These are phyloP conservation scores for Drosophila pachea DNA, from an alignment of 1,140 invertebrate species.

Conservation along the genomic window DNA sequence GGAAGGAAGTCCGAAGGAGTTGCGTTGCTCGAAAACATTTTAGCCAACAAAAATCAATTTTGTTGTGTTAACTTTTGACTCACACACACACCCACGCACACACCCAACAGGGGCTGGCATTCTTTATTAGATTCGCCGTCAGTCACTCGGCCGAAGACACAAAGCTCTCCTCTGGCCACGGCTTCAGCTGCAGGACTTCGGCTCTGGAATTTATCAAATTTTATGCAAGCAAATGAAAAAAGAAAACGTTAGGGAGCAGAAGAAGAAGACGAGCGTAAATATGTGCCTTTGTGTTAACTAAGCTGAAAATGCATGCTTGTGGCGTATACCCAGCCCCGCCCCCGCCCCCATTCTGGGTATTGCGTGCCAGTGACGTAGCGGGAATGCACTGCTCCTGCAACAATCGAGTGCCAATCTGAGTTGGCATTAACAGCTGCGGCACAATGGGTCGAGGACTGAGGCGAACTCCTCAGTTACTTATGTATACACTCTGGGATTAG, in stretches of 20 bases:
- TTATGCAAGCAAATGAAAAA: slow-evolving; percentile 59
- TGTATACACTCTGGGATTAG: not conserved
- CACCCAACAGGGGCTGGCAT: slow-evolving; percentile 16
- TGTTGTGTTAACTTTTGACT: slow-evolving; percentile 51
- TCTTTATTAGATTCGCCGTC: slow-evolving; percentile 67
- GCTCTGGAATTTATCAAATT: slow-evolving; percentile 65
- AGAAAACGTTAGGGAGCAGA: not conserved
- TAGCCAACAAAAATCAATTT: slow-evolving; percentile 30
- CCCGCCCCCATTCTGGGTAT: not conserved
- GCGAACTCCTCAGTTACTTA: not conserved
- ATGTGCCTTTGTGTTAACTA: slow-evolving; percentile 73
- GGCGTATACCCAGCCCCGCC: not conserved
- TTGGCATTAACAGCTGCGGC: slow-evolving; percentile 26
- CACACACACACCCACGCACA: slow-evolving; percentile 4
- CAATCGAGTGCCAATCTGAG: slow-evolving; percentile 65
- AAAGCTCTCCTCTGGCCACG: not conserved
- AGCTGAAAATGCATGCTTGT: slow-evolving; percentile 58
- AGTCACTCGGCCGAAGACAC: slow-evolving; percentile 30
- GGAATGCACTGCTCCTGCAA: slow-evolving; percentile 53
- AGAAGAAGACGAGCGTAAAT: slow-evolving; percentile 47
- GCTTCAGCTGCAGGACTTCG: not conserved
- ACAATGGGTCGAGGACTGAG: slow-evolving; percentile 1
- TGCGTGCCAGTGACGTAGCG: slow-evolving; percentile 53
- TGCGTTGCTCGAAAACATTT: slow-evolving; percentile 38
- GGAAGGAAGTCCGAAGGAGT: slow-evolving; percentile 6